Evolutionary conservation across 2,113 vertebrate species (phyloP).

Genomic region (Pitta sordida): DNA sequence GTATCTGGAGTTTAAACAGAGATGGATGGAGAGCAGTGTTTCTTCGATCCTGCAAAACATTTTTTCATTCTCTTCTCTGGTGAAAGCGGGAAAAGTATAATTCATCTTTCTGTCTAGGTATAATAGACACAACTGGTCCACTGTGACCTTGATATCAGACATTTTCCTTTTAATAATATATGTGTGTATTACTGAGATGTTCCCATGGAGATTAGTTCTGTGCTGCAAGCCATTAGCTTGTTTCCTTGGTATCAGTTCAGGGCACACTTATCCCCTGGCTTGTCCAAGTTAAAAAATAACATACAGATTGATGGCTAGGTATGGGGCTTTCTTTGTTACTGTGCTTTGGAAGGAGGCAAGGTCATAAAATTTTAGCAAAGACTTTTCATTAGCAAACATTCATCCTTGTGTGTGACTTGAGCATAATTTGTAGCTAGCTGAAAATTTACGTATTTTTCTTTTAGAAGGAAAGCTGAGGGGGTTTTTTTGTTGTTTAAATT

Average conservation of each 20-base stretch:
- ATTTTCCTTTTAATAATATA: conserved; percentile 39
- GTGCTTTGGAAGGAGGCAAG: not conserved
- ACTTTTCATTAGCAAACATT: not conserved
- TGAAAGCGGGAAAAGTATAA: not conserved
- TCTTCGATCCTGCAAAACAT: not conserved
- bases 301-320: not conserved
- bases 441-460: not conserved
- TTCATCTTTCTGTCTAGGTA: conserved; percentile 5
- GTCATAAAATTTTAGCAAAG: not conserved
- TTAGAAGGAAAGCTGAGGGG: not conserved
- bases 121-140: conserved; percentile 10
- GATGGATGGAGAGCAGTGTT: not conserved
- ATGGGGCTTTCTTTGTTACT: not conserved
- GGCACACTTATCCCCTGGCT: not conserved
- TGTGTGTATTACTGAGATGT: conserved; percentile 13
- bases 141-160: conserved; percentile 31
- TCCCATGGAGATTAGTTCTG: conserved; percentile 44
- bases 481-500: not conserved
- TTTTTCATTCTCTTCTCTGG: not conserved
- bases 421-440: not conserved
- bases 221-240: conserved; percentile 41
- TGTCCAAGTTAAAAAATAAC: not conserved
- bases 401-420: not conserved
- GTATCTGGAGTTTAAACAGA: not conserved
- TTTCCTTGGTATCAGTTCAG: conserved; percentile 51